Evolutionary conservation across 2,113 vertebrate species (phyloP), one percentile per base, ranked within the genome.

Genomic region (Danionella cerebrum): DNA sequence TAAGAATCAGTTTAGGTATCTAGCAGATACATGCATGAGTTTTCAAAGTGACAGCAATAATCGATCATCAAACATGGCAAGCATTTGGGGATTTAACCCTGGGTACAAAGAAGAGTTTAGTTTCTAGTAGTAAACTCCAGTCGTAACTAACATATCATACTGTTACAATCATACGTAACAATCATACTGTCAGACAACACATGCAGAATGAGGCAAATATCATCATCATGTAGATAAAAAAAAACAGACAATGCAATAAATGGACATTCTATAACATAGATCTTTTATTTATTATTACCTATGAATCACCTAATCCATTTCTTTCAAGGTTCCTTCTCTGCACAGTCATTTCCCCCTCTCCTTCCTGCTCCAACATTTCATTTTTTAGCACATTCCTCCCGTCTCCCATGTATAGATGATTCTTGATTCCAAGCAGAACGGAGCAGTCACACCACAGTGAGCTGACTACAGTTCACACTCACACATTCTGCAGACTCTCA

Each of bases 301-400:
- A n/a, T n/a, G n/a, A n/a, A n/a, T n/a, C n/a, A n/a, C n/a, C n/a
- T n/a, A n/a, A n/a, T n/a, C n/a, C n/a, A n/a, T n/a, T n/a, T n/a
- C n/a, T n/a, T 45, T 29, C 41, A 0, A 47, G 55, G 33, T 67
- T 14, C 29, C 8, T 44, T 29, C 25, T 39, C 19, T 38, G 10
- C 29, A 42, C 35, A 3, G 12, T 39, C 5, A 33, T 5, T 50
- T 16, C 16, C 31, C 22, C 24, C 31, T 27, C 11, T 44, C 14
- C 13, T 10, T 25, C 24, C 36, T n/a, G n/a, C 44, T 52, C 50
- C 22, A 29, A 19, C 2, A 7, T 27, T 63, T 58, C 41, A 59
- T 72, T 72, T 72, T 53, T 42, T 65, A 72, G 44, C 69, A 69
- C 70, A 72, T 65, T 76, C 52, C 70, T 22, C 47, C 65, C 59